phyloP scores from a whole-genome alignment of 2,113 vertebrate species.

The Phasianus colchicus region DNA sequence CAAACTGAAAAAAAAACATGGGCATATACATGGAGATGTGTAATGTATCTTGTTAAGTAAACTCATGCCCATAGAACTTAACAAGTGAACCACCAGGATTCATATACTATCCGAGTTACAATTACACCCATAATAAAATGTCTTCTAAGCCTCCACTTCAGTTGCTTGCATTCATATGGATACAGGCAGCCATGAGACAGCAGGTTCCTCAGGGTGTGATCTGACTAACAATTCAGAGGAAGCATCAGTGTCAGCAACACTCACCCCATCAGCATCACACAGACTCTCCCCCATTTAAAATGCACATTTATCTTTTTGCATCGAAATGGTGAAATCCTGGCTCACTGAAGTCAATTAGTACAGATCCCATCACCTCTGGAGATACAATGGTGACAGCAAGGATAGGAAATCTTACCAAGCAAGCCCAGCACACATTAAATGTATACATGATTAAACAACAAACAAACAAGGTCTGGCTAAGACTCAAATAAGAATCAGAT shows the following conservation, averaged over 20 bases:
- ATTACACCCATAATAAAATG: not conserved
- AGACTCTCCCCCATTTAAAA: conserved; percentile 2
- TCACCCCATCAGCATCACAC: not conserved
- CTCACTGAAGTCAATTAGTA: conserved; percentile 31
- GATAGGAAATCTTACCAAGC: not conserved
- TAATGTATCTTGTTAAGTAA: not conserved
- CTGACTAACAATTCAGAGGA: conserved; percentile 41
- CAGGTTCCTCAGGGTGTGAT: not conserved
- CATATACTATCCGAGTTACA: not conserved
- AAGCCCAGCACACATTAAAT: not conserved
- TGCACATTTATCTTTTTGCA: conserved; percentile 20
- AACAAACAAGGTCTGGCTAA: not conserved
- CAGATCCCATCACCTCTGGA: conserved; percentile 13
- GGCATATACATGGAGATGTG: not conserved
- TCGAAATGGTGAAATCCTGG: conserved; percentile 35
- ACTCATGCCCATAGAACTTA: not conserved
- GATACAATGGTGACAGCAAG: not conserved
- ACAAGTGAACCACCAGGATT: not conserved
- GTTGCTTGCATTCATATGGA: not conserved
- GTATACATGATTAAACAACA: not conserved
- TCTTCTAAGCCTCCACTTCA: conserved; percentile 15
- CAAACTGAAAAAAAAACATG: not conserved
- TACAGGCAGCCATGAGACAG: not conserved
- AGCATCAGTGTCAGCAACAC: conserved; percentile 9
- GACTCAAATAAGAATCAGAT: not conserved